A percentile compares a stretch with the other conserved stretches of the same genome.
phyloP scores from a whole-genome alignment of 2,888 invertebrate genomes.

The Hybos culiciformis region DNA sequence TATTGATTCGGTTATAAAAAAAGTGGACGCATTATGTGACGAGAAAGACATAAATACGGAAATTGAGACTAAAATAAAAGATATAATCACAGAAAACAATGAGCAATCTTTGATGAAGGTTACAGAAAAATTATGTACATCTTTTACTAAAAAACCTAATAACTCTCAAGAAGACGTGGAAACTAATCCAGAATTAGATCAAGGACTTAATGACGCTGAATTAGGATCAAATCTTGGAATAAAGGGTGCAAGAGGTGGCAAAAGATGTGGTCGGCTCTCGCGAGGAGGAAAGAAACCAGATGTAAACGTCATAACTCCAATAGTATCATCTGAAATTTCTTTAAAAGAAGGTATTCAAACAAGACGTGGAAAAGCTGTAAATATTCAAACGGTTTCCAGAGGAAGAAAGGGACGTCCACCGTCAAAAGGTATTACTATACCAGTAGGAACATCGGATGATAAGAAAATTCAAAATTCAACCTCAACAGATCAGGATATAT shows the following conservation, averaged over 20 bases:
- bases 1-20: constrained; percentile 69
- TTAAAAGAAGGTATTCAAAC: constrained; percentile 41
- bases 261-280: constrained; percentile 28
- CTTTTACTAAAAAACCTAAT: neutral
- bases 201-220: constrained; percentile 30
- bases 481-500: constrained; percentile 51
- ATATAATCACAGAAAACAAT: neutral
- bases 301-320: constrained; percentile 23
- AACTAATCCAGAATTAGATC: constrained; percentile 11
- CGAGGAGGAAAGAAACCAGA: constrained; percentile 13
- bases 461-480: constrained; percentile 29
- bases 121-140: neutral
- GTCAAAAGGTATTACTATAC: constrained; percentile 14
- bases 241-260: constrained; percentile 15
- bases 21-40: constrained; percentile 45
- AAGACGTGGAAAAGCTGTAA: constrained; percentile 36
- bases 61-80: neutral
- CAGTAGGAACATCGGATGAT: constrained; percentile 24
- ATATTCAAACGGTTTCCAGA: constrained; percentile 22
- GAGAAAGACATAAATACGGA: neutral
- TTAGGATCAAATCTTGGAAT: constrained; percentile 17
- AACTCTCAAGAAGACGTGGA: neutral
- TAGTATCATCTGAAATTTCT: constrained; percentile 21
- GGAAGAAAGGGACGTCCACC: constrained; percentile 38
- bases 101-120: constrained; percentile 34